These are phyloP conservation scores for Archivesica marissinica DNA, from an alignment of 1,140 invertebrate genomes.

Conservation along the genomic window DNA sequence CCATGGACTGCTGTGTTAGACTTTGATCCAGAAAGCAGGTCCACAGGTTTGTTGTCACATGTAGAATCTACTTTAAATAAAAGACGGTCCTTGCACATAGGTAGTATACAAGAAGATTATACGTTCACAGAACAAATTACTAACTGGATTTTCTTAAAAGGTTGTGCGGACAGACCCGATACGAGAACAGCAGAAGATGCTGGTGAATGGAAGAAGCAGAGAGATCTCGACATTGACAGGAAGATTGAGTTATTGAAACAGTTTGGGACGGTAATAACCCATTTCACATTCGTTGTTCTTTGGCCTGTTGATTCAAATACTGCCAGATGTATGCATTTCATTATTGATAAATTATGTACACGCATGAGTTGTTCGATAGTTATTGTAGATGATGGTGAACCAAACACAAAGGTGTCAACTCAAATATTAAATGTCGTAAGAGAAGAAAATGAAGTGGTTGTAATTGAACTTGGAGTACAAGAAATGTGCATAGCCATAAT, in stretches of 20 bases:
- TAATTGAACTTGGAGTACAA: conserved; percentile 31
- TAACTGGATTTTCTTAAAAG: conserved; percentile 68
- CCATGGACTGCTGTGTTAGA: conserved; percentile 73
- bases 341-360: conserved; percentile 42
- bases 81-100: conserved; percentile 54
- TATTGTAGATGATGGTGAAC: conserved; percentile 6
- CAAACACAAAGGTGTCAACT: background rate
- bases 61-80: conserved; percentile 62
- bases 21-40: conserved; percentile 66
- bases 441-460: conserved; percentile 15
- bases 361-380: conserved; percentile 22
- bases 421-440: conserved; percentile 3
- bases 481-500: conserved; percentile 4
- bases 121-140: conserved; percentile 62
- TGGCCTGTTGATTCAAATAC: conserved; percentile 52
- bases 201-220: conserved; percentile 59
- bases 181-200: conserved; percentile 43
- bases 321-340: conserved; percentile 7
- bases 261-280: conserved; percentile 60
- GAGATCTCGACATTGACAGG: conserved; percentile 33
- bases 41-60: conserved; percentile 56
- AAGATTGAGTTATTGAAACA: conserved; percentile 48
- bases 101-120: conserved; percentile 53
- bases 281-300: conserved; percentile 62
- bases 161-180: conserved; percentile 61